A percentile compares a stretch with the other conserved stretches of the same genome.
Conservation (phyloP, 1,140 invertebrate species). For the Drosophila takahashii region DNA sequence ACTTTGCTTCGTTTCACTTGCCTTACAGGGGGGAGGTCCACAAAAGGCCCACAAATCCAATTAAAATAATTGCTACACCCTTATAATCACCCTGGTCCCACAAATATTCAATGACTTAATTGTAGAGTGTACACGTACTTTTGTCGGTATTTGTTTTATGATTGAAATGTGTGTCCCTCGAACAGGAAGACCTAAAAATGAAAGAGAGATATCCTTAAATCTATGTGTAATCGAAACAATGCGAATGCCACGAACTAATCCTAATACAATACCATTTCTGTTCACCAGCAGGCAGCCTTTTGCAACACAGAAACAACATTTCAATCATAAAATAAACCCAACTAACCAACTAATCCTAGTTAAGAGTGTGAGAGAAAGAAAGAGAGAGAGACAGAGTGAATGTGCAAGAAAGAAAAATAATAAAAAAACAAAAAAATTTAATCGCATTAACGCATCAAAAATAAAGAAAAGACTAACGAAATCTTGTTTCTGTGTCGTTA, state of each 20-base stretch:
- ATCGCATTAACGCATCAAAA: not conserved
- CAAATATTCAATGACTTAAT: conserved; percentile 52
- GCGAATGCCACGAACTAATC: conserved; percentile 58
- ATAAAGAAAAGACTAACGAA: conserved; percentile 79
- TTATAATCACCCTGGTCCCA: conserved; percentile 12
- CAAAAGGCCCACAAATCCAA: conserved; percentile 46
- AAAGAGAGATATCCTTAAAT: conserved; percentile 8
- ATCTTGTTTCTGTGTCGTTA: conserved; percentile 85
- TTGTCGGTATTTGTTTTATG: conserved; percentile 83
- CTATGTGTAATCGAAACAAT: conserved; percentile 36
- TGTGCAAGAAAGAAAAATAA: conserved; percentile 22
- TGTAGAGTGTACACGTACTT: conserved; percentile 36
- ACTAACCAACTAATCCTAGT: conserved; percentile 48
- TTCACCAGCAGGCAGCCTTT: conserved; percentile 84
- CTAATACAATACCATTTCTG: conserved; percentile 73
- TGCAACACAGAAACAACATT: conserved; percentile 85
- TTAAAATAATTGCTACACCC: conserved; percentile 65
- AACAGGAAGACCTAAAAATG: conserved; percentile 14
- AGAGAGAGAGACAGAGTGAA: conserved; percentile 8
- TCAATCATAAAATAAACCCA: conserved; percentile 84
- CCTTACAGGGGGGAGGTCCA: not conserved
- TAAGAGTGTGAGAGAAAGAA: conserved; percentile 25
- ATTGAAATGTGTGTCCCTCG: conserved; percentile 85
- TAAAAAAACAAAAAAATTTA: conserved; percentile 23
- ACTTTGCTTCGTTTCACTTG: conserved; percentile 10